A percentile compares a stretch with the other conserved stretches of the same genome.
phyloP scores from a whole-genome alignment of 2,113 vertebrate species.

The Emydura subglobosa region DNA sequence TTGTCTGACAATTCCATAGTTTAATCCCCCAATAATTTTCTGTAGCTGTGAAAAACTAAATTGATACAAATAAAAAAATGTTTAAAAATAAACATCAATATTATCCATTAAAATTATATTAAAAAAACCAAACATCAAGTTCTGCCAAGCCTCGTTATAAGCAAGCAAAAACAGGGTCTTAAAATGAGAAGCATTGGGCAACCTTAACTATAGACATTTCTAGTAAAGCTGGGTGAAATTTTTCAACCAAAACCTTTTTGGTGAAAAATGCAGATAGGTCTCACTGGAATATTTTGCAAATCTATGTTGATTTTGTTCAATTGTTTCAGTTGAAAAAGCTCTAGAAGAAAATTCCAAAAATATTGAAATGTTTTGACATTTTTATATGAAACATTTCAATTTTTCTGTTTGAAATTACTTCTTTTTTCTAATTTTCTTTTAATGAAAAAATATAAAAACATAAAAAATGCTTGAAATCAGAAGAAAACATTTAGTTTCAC shows the following conservation, averaged over 20 bases:
- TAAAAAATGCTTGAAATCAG: background rate
- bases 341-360: background rate
- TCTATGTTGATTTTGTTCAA: background rate
- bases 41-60: too few relatives aligned
- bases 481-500: background rate
- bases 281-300: background rate
- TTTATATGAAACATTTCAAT: background rate
- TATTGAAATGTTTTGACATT: background rate
- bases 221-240: background rate
- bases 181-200: background rate
- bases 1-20: too few relatives aligned
- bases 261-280: background rate
- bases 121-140: too few relatives aligned
- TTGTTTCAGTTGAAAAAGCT: background rate
- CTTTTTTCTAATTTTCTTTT: too few relatives aligned
- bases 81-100: too few relatives aligned
- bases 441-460: background rate
- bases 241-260: background rate
- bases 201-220: background rate
- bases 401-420: background rate
- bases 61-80: too few relatives aligned
- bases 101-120: too few relatives aligned
- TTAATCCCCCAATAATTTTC: too few relatives aligned
- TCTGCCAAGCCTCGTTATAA: background rate
- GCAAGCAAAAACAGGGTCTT: background rate